phyloP scores from a whole-genome alignment of 2,113 vertebrate species.

The Dipodomys stephensi region DNA sequence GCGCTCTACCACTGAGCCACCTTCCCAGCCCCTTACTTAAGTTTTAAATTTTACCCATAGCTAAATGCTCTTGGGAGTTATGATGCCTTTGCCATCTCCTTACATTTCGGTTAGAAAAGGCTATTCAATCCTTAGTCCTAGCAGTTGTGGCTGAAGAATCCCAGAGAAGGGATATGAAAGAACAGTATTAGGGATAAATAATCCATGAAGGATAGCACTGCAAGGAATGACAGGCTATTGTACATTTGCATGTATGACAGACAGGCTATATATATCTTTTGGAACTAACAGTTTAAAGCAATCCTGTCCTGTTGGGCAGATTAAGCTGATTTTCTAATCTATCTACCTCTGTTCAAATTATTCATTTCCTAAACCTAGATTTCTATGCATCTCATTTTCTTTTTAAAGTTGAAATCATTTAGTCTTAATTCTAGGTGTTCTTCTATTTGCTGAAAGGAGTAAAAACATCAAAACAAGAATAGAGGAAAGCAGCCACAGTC shows the following conservation, averaged over 20 bases:
- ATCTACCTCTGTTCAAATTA: background rate
- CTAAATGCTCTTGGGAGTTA: background rate
- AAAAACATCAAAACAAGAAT: constrained; percentile 33
- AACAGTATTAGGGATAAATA: background rate
- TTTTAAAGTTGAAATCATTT: constrained; percentile 31
- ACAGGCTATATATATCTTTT: background rate
- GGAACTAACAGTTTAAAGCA: background rate
- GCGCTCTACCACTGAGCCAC: no score
- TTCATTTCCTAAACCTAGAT: constrained; percentile 22
- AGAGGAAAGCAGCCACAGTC: constrained; percentile 45
- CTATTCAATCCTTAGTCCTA: background rate
- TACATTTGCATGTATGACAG: no score
- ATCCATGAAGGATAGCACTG: background rate
- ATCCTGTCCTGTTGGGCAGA: background rate
- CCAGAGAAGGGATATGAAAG: background rate
- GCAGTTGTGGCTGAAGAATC: background rate
- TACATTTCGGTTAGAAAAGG: background rate
- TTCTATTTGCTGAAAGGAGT: constrained; percentile 50
- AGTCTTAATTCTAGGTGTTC: background rate
- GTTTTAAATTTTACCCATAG: background rate
- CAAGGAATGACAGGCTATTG: background rate
- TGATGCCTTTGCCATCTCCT: background rate
- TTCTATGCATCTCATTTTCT: constrained; percentile 3
- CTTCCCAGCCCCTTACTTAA: no score
- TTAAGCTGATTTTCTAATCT: background rate